Evolutionary conservation across 2,888 invertebrate species (phyloP).

Genomic region (Atethmia centrago): DNA sequence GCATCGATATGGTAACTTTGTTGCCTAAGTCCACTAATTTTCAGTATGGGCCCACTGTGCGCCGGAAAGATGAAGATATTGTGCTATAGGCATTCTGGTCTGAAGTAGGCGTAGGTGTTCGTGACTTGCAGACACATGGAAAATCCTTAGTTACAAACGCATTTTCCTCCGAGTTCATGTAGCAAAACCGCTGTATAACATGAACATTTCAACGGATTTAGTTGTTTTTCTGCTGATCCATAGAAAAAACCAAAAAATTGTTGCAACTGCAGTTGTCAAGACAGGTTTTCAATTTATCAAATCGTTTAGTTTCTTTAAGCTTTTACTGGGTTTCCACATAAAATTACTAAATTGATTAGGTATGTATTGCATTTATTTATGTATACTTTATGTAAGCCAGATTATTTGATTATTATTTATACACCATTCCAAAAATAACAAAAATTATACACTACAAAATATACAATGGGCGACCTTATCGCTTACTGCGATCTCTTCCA

Average conservation of each 20-base stretch:
- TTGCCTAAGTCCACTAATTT: no score
- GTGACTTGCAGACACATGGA: neutral
- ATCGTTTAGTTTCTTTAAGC: neutral
- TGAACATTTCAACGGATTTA: neutral
- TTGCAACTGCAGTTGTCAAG: neutral
- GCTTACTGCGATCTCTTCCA: no score
- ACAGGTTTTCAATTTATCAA: neutral
- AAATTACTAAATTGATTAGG: slow-evolving; percentile 1
- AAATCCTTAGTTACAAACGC: no score
- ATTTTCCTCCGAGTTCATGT: neutral
- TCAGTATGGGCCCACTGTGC: no score
- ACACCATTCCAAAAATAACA: no score
- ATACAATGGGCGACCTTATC: no score
- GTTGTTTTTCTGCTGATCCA: neutral
- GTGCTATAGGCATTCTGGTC: no score
- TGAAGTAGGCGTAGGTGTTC: neutral
- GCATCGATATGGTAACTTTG: no score
- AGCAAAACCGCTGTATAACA: neutral
- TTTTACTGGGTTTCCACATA: neutral
- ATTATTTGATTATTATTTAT: no score
- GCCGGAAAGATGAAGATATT: no score
- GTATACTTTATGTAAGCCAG: no score
- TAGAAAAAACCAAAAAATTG: neutral
- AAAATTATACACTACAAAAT: no score
- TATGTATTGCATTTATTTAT: neutral